Evolutionary conservation across 2,888 invertebrate species (phyloP), one percentile per base, ranked within the genome.

Genomic region (Pseudococcus viburni): DNA sequence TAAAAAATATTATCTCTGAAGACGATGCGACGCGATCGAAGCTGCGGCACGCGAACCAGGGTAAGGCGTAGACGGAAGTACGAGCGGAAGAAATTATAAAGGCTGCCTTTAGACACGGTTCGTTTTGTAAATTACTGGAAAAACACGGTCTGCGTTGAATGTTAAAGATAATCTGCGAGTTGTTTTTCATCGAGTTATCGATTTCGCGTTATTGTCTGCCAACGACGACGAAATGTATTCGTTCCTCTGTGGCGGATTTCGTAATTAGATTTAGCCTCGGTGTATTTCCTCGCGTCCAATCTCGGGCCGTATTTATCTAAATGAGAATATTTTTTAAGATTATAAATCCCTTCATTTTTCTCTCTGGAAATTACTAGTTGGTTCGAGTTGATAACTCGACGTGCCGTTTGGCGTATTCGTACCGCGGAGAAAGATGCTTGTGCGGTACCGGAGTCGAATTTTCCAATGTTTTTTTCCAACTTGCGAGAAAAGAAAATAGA

Each of bases 81-180:
- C 19, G 64, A 22, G 22, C 64, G 64, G 64, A 64, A 64, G 73
- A 73, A 73, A 73, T 73, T 73, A 73, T 73, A 33, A 73, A 73
- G 39, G 33, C 33, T 39, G 73, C 73, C 73, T 73, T 73, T 73
- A 73, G 73, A 73, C 73, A 73, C 73, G 73, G 80, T 83, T 83
- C 46, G 80, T 42, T 46, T 83, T 83, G 46, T 46, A 83, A 83
- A 83, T 83, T 42, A 19, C n/a, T 83, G 33, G 42, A 46, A 83
- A 83, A 83, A 83, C 46, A 83, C 46, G 80, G 19, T 46, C 46
- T 46, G 19, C 46, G 19, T 19, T 83, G 46, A 83, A 83, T 83
- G 80, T 46, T 83, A 83, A 46, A 83, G 80, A 46, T 83, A 83
- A 83, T 77, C 77, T 46, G 46, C 46, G 80, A 83, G 80, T 46